Conservation (phyloP, 2,113 vertebrate species). For the Myotis davidii region DNA sequence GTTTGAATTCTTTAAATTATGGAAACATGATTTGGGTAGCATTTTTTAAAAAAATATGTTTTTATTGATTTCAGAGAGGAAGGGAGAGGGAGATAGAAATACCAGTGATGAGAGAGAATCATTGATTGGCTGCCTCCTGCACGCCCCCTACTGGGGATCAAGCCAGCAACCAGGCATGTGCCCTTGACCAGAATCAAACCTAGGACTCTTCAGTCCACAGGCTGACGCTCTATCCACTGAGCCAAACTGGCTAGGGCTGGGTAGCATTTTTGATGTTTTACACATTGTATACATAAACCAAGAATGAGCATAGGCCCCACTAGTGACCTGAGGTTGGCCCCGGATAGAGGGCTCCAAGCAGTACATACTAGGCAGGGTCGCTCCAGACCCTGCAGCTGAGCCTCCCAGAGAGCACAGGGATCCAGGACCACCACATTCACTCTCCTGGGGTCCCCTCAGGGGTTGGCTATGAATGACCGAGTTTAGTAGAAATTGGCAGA, state of each 20-base stretch:
- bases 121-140: too few species aligned
- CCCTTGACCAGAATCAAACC: too few species aligned
- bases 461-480: not conserved
- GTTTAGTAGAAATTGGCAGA: not conserved
- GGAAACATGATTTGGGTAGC: not conserved
- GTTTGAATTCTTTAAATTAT: slow-evolving; percentile 28
- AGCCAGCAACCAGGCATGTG: too few species aligned
- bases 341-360: not conserved
- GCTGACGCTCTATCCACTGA: too few species aligned
- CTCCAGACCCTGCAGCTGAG: not conserved
- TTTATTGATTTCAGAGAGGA: too few species aligned
- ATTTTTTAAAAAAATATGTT: not conserved
- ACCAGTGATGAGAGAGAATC: too few species aligned
- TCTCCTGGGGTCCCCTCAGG: not conserved
- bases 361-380: not conserved
- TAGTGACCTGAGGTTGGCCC: not conserved
- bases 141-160: too few species aligned
- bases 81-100: too few species aligned
- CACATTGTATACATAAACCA: not conserved
- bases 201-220: too few species aligned
- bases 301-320: not conserved
- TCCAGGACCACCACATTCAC: not conserved
- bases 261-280: not conserved
- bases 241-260: too few species aligned
- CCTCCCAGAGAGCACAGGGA: not conserved